Evolutionary conservation across 2,797 vertebrate genomes (phyloP), one percentile per base, ranked within the genome.

Genomic region (Anguilla pacifica): DNA sequence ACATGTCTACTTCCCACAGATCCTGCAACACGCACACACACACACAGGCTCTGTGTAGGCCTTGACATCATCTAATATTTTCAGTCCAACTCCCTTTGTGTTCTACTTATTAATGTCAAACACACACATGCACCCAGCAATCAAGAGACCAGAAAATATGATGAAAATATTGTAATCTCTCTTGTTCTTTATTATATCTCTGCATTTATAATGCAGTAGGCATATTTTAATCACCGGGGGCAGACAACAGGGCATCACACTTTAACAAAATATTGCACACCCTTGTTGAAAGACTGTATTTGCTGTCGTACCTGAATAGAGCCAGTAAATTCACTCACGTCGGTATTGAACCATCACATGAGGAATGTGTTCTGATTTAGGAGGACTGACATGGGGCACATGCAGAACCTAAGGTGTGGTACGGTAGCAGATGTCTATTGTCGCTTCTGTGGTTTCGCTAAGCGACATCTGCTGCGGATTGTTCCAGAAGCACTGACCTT

Each of bases 401-500:
- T 1, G 22, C 31, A 13, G 17, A 17, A 25, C 86, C 67, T 79
- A 55, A 53, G 64, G 55, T 61, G 43, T 77, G 17, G 17, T 51
- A 17, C 9, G 57, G 72, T 4, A 49, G 84, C 90, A 91, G 90
- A 92, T 92, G 92, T 92, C 90, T 92, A 91, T 92, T 90, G 91
- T 93, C 91, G 89, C 84, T 88, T 86, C 88, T 91, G 89, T 67
- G 89, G 90, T 91, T 91, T 90, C 87, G 90, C 91, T 89, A 92
- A 91, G 94, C 91, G 94, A 94, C 95, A 95, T 97, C 96, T 97
- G 96, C 94, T 96, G 94, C 90, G 90, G 91, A 92, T 94, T 92
- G 89, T 93, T 95, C 94, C 90, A 91, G 92, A 95, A 92, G 93
- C 93, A 81, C 61, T 96, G 96, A 96, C 96, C 95, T 97, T 97